A percentile compares a stretch with the other conserved stretches of the same genome.
Conservation (phyloP, 23 tunicate genomes). For the Styela plicata region DNA sequence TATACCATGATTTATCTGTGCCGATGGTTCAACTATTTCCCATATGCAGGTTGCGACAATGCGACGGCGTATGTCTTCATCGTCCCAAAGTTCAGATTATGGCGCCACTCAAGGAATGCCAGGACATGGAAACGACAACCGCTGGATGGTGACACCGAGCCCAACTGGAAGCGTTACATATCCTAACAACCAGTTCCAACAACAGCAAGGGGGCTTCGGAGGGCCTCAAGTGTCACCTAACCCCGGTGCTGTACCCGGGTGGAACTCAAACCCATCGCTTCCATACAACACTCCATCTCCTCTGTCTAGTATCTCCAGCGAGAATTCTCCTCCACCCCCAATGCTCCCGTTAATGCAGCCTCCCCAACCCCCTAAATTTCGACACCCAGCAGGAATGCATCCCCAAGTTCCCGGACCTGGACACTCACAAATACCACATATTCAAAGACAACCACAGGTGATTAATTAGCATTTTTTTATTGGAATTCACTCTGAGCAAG, state of each 20-base stretch:
- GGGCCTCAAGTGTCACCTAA: background rate
- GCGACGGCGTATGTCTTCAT: constrained; percentile 13
- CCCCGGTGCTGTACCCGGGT: background rate
- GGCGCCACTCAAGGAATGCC: background rate
- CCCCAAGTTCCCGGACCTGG: background rate
- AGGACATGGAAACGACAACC: background rate
- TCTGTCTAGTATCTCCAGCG: constrained; percentile 2
- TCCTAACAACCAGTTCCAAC: background rate
- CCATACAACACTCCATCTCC: constrained; percentile 12
- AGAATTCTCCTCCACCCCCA: background rate
- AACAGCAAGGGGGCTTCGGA: background rate
- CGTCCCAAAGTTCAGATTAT: constrained; percentile 15
- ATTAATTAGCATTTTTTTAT: too few species aligned
- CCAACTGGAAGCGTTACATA: background rate
- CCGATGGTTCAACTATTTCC: too few species aligned
- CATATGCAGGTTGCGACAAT: background rate
- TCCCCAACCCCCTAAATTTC: background rate
- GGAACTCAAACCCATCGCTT: constrained; percentile 1
- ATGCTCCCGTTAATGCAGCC: background rate
- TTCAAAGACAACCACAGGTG: background rate
- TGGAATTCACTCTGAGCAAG: too few species aligned
- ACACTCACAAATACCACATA: background rate
- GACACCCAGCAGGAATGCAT: background rate
- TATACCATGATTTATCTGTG: too few species aligned
- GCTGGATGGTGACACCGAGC: constrained; percentile 13